Percentiles rank a stretch among this genome's conserved stretches.
These are phyloP conservation scores for Brachyistius frenatus DNA, from an alignment of 2,113 vertebrate genomes.

Conservation along the genomic window DNA sequence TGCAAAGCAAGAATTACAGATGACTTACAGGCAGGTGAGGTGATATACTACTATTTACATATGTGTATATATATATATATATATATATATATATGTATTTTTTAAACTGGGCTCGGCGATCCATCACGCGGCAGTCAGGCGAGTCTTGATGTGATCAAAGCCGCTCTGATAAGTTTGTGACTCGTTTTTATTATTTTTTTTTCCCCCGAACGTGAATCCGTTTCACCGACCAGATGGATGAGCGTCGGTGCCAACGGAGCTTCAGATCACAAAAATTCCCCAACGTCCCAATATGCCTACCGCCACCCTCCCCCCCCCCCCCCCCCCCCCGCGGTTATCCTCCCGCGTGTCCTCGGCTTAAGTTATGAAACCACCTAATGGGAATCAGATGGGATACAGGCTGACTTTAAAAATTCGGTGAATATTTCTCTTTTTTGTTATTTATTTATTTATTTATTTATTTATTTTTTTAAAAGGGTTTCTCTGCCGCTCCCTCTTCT, in stretches of 20 bases:
- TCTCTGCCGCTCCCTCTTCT: neutral
- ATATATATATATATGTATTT: too few relatives aligned
- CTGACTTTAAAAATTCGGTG: conserved; percentile 10
- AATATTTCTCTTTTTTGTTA: neutral
- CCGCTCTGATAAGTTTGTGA: conserved; percentile 20
- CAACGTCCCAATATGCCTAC: conserved; percentile 15
- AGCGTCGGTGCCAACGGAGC: conserved; percentile 10
- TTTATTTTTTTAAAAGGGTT: conserved; percentile 19
- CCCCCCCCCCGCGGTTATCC: neutral
- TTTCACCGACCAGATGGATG: conserved; percentile 3
- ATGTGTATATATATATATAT: too few relatives aligned
- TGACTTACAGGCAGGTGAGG: too few relatives aligned
- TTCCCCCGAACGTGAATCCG: conserved; percentile 8
- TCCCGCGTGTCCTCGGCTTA: neutral
- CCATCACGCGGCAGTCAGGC: neutral
- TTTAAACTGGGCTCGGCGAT: too few relatives aligned
- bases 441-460: too few relatives aligned
- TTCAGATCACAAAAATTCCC: conserved; percentile 11
- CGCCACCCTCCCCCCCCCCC: neutral
- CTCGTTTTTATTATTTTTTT: neutral
- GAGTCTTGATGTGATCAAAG: conserved; percentile 6
- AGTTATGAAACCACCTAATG: conserved; percentile 26
- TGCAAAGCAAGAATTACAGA: too few relatives aligned
- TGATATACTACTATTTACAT: too few relatives aligned
- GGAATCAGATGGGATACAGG: conserved; percentile 12